phyloP scores from a whole-genome alignment of 2,888 invertebrate genomes.

The Argyresthia goedartella region DNA sequence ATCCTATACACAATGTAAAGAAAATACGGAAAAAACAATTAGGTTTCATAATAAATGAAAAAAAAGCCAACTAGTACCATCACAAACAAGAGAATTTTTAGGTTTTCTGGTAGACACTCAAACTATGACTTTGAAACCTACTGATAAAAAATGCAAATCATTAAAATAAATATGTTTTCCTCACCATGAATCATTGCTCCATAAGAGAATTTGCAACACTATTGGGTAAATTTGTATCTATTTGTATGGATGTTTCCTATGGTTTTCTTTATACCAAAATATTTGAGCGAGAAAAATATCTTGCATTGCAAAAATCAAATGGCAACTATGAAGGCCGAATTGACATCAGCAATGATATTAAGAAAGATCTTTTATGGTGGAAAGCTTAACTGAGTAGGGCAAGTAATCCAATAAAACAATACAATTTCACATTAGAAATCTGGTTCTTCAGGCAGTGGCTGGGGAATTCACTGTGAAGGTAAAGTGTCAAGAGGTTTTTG shows the following conservation, averaged over 20 bases:
- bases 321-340: constrained; percentile 1
- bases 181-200: neutral
- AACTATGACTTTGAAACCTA: neutral
- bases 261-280: constrained; percentile 4
- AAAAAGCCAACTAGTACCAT: neutral
- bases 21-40: neutral
- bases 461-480: neutral
- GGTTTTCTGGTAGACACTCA: neutral
- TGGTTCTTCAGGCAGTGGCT: neutral
- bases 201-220: neutral
- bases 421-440: neutral
- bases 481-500: neutral
- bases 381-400: neutral
- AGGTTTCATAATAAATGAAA: neutral
- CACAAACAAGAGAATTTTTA: neutral
- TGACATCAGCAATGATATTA: neutral
- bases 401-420: neutral
- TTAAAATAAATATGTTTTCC: neutral
- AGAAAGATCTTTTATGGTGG: constrained; percentile 1
- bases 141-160: neutral
- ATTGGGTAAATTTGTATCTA: neutral
- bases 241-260: neutral
- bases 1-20: neutral
- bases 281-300: constrained; percentile 1
- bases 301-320: neutral